phyloP scores from a whole-genome alignment of 1,140 invertebrate genomes.

The Pogonus chalceus region DNA sequence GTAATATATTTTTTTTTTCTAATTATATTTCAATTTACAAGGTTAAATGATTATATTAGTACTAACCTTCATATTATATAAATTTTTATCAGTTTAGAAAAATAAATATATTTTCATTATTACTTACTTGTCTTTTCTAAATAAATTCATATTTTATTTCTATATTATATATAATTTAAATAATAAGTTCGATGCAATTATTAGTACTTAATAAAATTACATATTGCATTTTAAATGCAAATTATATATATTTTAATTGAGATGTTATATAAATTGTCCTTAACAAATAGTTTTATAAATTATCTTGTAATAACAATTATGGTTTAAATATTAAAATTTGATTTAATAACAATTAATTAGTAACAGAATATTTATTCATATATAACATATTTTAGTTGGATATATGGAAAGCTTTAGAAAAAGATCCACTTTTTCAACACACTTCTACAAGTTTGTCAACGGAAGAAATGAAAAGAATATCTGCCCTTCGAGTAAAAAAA shows the following conservation, averaged over 20 bases:
- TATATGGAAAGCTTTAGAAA: constrained; percentile 70
- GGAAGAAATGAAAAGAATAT: constrained; percentile 60
- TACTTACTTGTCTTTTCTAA: no score
- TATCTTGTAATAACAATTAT: neutral
- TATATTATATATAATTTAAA: no score
- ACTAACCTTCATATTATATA: no score
- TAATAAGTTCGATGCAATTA: no score
- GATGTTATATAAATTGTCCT: neutral
- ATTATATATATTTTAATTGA: neutral
- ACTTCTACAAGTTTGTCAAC: constrained; percentile 44
- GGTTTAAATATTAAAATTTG: neutral
- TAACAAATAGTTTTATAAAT: neutral
- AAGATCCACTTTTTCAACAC: constrained; percentile 68
- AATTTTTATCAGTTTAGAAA: no score
- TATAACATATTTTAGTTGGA: constrained; percentile 52
- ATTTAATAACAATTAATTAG: neutral
- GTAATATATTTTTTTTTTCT: no score
- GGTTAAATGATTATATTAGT: no score
- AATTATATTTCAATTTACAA: no score
- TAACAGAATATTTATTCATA: constrained; percentile 7
- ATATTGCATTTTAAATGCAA: no score
- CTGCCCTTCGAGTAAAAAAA: constrained; percentile 49
- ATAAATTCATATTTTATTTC: no score
- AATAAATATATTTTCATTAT: no score
- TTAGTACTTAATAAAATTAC: no score